Evolutionary conservation across 2,888 invertebrate genomes (phyloP).

Genomic region (Philereme transversata): DNA sequence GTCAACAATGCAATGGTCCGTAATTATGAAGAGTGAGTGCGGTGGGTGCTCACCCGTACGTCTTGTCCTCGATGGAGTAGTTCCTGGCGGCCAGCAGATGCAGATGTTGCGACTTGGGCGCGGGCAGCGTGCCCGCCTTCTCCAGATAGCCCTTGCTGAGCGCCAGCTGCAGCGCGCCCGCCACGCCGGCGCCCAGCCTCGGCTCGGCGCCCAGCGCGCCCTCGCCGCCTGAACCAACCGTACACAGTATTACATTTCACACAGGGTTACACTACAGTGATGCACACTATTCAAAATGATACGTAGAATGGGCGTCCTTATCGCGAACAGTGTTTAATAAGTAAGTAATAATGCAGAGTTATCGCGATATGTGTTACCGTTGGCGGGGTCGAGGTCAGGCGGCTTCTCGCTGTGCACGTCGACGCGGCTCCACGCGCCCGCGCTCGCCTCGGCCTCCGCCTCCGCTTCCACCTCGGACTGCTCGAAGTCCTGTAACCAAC

Average conservation of each 20-base stretch:
- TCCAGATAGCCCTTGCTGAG: slow-evolving; percentile 97
- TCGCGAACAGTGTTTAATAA: too few relatives aligned
- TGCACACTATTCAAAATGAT: too few relatives aligned
- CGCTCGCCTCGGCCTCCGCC: slow-evolving; percentile 76
- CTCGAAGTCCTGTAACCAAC: slow-evolving; percentile 60
- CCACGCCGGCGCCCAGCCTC: slow-evolving; percentile 95
- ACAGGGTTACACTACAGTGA: too few relatives aligned
- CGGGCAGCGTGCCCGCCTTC: slow-evolving; percentile 89
- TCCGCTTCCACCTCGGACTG: slow-evolving; percentile 65
- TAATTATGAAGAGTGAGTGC: not conserved
- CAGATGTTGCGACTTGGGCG: slow-evolving; percentile 62
- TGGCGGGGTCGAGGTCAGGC: slow-evolving; percentile 69
- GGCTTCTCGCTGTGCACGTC: slow-evolving; percentile 83
- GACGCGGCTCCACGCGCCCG: slow-evolving; percentile 93
- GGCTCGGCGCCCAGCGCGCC: slow-evolving; percentile 95
- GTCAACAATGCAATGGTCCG: not conserved
- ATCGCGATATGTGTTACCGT: slow-evolving; percentile 51
- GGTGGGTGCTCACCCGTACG: slow-evolving; percentile 46
- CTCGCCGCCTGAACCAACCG: slow-evolving; percentile 49
- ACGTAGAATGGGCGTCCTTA: too few relatives aligned
- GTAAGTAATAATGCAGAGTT: too few relatives aligned
- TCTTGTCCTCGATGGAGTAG: slow-evolving; percentile 62
- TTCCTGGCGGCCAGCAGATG: slow-evolving; percentile 49
- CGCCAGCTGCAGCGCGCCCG: slow-evolving; percentile 94
- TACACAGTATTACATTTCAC: not conserved